These are phyloP conservation scores for Trachymyrmex septentrionalis DNA, from an alignment of 1,140 invertebrate species.

Conservation along the genomic window DNA sequence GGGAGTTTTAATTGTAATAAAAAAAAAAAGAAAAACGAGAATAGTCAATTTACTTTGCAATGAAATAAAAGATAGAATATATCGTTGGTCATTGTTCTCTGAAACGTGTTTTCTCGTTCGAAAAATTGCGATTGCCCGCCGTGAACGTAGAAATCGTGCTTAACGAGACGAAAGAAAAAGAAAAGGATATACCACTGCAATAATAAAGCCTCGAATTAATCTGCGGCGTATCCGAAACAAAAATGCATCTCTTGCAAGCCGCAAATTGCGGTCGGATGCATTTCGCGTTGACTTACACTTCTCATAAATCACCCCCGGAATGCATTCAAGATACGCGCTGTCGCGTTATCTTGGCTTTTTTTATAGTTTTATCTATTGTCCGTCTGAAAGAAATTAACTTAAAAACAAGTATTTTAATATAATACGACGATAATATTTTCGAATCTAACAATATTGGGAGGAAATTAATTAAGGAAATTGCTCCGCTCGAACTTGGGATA, in stretches of 20 bases:
- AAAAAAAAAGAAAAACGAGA: background rate
- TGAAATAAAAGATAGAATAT: conserved; percentile 6
- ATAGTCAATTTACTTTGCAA: background rate
- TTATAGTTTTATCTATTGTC: background rate
- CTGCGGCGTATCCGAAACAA: background rate
- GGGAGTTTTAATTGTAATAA: conserved; percentile 12
- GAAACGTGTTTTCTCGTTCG: conserved; percentile 9
- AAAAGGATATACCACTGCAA: conserved; percentile 15
- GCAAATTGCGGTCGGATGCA: conserved; percentile 43
- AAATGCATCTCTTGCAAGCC: conserved; percentile 47
- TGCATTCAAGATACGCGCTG: conserved; percentile 5
- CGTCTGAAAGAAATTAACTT: background rate
- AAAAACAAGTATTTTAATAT: background rate
- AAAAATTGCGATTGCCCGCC: conserved; percentile 33
- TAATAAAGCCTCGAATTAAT: conserved; percentile 59
- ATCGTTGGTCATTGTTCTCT: conserved; percentile 3
- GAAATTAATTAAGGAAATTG: conserved; percentile 25
- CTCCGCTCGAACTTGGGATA: background rate
- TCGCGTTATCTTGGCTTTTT: conserved; percentile 8
- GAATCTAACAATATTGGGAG: background rate
- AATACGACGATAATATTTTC: background rate
- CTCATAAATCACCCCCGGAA: conserved; percentile 61
- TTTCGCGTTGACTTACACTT: conserved; percentile 41
- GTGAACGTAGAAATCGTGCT: background rate
- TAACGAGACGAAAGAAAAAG: background rate